Percentiles rank a stretch among this genome's conserved stretches.
Conservation (phyloP, 2,113 vertebrate species). For the Alligator mississippiensis region DNA sequence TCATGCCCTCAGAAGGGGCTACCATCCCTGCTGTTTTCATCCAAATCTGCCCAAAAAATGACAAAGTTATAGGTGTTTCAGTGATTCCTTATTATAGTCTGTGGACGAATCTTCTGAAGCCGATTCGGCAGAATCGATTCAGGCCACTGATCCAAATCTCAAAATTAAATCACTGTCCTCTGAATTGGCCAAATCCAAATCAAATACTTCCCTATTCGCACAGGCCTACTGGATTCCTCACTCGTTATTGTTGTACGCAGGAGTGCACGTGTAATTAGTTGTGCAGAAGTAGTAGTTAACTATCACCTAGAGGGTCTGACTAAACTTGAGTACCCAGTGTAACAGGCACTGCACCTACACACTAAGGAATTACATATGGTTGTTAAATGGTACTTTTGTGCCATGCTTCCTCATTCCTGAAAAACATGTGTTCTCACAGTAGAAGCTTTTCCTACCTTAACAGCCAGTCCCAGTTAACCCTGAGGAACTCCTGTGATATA, state of each 20-base stretch:
- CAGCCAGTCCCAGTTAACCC: not conserved
- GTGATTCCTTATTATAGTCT: too few species aligned
- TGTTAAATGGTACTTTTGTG: fast-evolving
- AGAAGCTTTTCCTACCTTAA: not conserved
- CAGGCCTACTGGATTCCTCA: not conserved
- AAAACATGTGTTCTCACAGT: not conserved
- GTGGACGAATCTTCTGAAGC: too few species aligned
- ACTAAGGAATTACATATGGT: not conserved
- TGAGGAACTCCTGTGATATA: not conserved
- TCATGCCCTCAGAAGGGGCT: too few species aligned
- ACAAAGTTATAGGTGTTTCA: too few species aligned
- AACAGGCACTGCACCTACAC: not conserved
- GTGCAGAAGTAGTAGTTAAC: not conserved
- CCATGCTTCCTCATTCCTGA: not conserved
- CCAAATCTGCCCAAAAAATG: too few species aligned
- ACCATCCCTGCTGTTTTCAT: too few species aligned
- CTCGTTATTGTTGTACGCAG: not conserved
- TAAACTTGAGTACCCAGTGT: not conserved
- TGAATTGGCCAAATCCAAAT: too few species aligned
- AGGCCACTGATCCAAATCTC: too few species aligned
- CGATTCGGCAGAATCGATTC: too few species aligned
- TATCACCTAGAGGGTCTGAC: not conserved
- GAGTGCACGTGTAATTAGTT: not conserved
- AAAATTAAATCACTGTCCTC: too few species aligned
- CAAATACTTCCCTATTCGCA: too few species aligned